Evolutionary conservation across 2,888 invertebrate species (phyloP).

Genomic region (Hofmannophila pseudospretella): DNA sequence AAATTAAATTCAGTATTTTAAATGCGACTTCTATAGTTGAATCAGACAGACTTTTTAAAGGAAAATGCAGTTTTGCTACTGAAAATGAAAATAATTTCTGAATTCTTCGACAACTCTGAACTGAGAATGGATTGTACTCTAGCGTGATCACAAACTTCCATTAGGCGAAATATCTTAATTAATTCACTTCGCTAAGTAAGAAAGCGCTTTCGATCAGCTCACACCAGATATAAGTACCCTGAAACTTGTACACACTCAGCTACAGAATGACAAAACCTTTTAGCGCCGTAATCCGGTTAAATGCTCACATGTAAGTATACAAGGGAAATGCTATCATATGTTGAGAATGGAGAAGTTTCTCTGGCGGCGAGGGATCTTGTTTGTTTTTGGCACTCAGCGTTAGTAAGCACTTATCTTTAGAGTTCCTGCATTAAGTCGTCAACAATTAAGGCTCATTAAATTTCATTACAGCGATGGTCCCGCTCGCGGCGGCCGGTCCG

Average conservation of each 20-base stretch:
- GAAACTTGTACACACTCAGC: slow-evolving; percentile 13
- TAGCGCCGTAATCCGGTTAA: slow-evolving; percentile 25
- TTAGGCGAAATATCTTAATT: slow-evolving; percentile 27
- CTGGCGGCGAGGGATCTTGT: slow-evolving; percentile 31
- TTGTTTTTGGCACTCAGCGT: slow-evolving; percentile 51
- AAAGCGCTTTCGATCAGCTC: slow-evolving; percentile 19
- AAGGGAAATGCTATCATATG: slow-evolving; percentile 20
- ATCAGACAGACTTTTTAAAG: too few relatives aligned
- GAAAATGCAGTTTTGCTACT: too few relatives aligned
- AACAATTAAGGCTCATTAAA: slow-evolving; percentile 76
- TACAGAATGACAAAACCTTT: slow-evolving; percentile 30
- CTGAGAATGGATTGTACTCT: not conserved
- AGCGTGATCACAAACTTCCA: slow-evolving; percentile 20
- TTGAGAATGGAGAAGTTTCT: slow-evolving; percentile 30
- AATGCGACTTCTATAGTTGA: too few relatives aligned
- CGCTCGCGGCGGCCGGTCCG: slow-evolving; percentile 38
- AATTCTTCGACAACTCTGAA: not conserved
- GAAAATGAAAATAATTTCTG: not conserved
- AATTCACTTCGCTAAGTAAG: slow-evolving; percentile 23
- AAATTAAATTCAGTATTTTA: too few relatives aligned
- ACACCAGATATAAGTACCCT: slow-evolving; percentile 12
- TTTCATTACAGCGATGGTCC: slow-evolving; percentile 69
- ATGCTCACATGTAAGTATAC: slow-evolving; percentile 12
- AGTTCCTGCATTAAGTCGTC: slow-evolving; percentile 73
- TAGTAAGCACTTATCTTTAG: slow-evolving; percentile 62